Evolutionary conservation across 2,797 vertebrate genomes (phyloP).

Genomic region (Sebastiscus tertius): DNA sequence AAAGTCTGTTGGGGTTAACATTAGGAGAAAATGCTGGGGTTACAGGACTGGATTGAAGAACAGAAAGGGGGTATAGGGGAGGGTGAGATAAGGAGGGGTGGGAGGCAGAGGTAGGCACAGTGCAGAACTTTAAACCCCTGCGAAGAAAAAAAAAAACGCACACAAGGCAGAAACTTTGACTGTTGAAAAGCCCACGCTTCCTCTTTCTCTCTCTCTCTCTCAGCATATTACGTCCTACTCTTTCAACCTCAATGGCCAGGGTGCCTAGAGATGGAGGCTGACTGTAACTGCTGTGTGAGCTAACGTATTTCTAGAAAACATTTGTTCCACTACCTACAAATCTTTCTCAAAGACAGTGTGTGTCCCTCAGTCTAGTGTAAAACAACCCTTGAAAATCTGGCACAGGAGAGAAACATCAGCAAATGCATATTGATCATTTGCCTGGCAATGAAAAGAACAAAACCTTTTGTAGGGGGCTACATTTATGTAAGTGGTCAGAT

Average conservation of each 20-base stretch:
- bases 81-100: constrained; percentile 25
- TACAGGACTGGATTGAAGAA: constrained; percentile 76
- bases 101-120: constrained; percentile 45
- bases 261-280: constrained; percentile 14
- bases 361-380: background rate
- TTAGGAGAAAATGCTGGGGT: constrained; percentile 81
- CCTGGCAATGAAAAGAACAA: background rate
- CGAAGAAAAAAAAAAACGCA: constrained; percentile 43
- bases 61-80: constrained; percentile 43
- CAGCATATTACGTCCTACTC: constrained; percentile 50
- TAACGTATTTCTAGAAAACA: constrained; percentile 20
- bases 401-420: background rate
- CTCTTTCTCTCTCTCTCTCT: constrained; percentile 38
- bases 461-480: background rate
- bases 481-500: background rate
- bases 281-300: constrained; percentile 24
- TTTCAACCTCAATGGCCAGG: constrained; percentile 37
- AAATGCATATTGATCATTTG: constrained; percentile 16
- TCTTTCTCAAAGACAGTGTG: constrained; percentile 12
- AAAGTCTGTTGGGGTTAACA: constrained; percentile 91
- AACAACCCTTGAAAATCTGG: background rate
- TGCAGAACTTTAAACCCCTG: constrained; percentile 48
- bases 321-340: constrained; percentile 13
- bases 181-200: constrained; percentile 36
- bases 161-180: constrained; percentile 56